Percentiles rank a stretch among this genome's conserved stretches.
phyloP scores from a whole-genome alignment of 2,113 vertebrate genomes.

The Istiophorus platypterus region DNA sequence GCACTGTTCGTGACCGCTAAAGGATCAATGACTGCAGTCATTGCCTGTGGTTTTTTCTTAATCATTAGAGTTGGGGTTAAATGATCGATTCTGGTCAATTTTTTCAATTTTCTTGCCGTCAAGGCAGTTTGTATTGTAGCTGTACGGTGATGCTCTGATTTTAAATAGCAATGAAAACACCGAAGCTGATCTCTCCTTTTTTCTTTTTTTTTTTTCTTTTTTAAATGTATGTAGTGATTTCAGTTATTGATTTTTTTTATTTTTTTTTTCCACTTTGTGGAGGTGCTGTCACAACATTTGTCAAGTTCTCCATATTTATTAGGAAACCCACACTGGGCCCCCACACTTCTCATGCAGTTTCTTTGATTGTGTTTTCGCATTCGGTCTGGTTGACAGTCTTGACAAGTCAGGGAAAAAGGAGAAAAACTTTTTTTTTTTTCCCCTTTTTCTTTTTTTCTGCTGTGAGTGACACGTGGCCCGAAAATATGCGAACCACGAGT shows the following conservation, averaged over 20 bases:
- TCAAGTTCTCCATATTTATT: not conserved
- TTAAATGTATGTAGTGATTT: not conserved
- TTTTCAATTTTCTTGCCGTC: not conserved
- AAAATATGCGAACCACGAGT: not conserved
- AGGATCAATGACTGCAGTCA: conserved; percentile 2
- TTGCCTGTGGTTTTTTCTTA: not conserved
- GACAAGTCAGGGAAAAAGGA: not conserved
- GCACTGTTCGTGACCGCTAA: not conserved
- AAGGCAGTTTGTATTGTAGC: not conserved
- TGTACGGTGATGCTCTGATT: not conserved
- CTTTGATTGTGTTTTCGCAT: not conserved
- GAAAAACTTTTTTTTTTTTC: not conserved
- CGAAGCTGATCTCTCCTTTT: not conserved
- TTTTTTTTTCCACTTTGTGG: not conserved
- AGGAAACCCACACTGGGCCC: not conserved
- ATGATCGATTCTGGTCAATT: not conserved
- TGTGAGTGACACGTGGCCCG: not conserved
- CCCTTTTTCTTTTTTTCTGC: not conserved
- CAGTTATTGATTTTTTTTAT: not conserved
- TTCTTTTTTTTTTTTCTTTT: not conserved
- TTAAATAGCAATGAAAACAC: no score
- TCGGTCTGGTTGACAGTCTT: not conserved
- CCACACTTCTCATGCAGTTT: not conserved
- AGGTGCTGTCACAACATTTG: not conserved
- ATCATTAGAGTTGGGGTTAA: not conserved